These are phyloP conservation scores for Drosophila melanocephala DNA, from an alignment of 2,888 invertebrate species.

Conservation along the genomic window DNA sequence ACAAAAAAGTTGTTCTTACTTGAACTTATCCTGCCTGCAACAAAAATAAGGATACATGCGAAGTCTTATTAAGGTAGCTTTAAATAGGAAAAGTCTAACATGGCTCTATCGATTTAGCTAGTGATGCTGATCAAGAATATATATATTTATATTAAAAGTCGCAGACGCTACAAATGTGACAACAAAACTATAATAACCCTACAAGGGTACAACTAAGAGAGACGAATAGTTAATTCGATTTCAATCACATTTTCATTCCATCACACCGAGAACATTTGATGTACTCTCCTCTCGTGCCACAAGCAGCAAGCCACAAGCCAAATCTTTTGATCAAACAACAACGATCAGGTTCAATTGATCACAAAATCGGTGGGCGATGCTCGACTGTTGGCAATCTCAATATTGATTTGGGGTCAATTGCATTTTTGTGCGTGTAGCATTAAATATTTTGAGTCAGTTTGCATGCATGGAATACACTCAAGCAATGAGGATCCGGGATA, in stretches of 20 bases:
- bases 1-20: background rate
- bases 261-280: background rate
- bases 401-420: constrained; percentile 3
- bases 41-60: background rate
- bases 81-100: background rate
- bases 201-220: background rate
- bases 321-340: background rate
- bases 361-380: background rate
- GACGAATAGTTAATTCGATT: background rate
- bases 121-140: background rate
- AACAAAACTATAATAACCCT: background rate
- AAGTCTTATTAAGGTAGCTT: background rate
- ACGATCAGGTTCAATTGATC: background rate
- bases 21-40: background rate
- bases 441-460: background rate
- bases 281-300: background rate
- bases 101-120: background rate
- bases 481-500: constrained; percentile 5
- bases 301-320: background rate
- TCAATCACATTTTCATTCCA: background rate
- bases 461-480: background rate
- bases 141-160: background rate
- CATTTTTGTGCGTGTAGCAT: constrained; percentile 11
- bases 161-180: background rate
- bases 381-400: background rate